Percentiles rank a stretch among this genome's conserved stretches.
phyloP scores from a whole-genome alignment of 1,140 invertebrate species.

The Hormaphis cornu region DNA sequence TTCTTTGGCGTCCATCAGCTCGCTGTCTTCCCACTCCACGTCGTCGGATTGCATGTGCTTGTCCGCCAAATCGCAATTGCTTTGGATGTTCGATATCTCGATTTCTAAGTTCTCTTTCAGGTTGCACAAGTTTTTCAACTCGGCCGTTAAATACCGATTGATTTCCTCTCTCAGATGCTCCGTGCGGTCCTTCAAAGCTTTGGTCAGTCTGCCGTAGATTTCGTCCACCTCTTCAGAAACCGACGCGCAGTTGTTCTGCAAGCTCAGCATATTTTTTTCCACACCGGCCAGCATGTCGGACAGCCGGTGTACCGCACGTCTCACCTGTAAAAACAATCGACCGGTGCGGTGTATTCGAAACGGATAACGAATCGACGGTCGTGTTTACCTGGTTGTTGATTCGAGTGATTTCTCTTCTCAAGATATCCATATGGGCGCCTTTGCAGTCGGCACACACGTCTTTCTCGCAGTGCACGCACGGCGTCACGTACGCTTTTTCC shows the following conservation, averaged over 20 bases:
- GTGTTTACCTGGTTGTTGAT: conserved; percentile 81
- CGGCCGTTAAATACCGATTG: conserved; percentile 73
- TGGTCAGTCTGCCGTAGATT: conserved; percentile 75
- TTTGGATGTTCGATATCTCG: conserved; percentile 84
- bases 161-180: conserved; percentile 79
- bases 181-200: conserved; percentile 84
- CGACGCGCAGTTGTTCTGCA: conserved; percentile 73
- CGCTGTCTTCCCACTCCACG: conserved; percentile 75
- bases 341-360: background rate
- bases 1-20: conserved; percentile 86
- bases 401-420: conserved; percentile 83
- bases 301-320: conserved; percentile 71
- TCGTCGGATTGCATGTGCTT: conserved; percentile 76
- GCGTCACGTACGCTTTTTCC: conserved; percentile 81
- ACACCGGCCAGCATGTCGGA: conserved; percentile 73
- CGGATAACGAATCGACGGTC: background rate
- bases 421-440: conserved; percentile 89
- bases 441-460: conserved; percentile 84
- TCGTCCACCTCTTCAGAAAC: conserved; percentile 88
- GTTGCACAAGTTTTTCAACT: conserved; percentile 69
- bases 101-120: conserved; percentile 87
- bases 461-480: conserved; percentile 90
- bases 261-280: conserved; percentile 71
- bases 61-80: conserved; percentile 94
- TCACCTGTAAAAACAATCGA: conserved; percentile 46